A percentile compares a stretch with the other conserved stretches of the same genome.
Evolutionary conservation across 2,797 vertebrate genomes (phyloP).

Genomic region (Protosalanx chinensis): DNA sequence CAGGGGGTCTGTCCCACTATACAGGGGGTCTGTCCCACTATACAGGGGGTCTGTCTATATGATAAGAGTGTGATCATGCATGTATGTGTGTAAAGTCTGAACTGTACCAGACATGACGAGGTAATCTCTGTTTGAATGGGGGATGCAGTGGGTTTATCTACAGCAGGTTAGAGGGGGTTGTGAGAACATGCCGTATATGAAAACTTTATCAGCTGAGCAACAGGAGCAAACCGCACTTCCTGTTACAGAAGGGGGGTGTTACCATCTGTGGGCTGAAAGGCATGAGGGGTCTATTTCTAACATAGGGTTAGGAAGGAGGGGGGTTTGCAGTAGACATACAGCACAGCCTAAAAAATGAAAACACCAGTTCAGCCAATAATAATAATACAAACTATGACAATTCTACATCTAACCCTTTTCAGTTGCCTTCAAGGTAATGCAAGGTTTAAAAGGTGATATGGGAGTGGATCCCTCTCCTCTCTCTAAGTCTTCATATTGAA

Average conservation of each 20-base stretch:
- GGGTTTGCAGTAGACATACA: conserved; percentile 30
- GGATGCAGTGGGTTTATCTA: conserved; percentile 37
- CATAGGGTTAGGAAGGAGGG: conserved; percentile 1
- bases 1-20: too few species aligned
- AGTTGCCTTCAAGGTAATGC: conserved; percentile 22
- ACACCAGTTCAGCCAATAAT: not conserved
- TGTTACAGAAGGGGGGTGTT: conserved; percentile 33
- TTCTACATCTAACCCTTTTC: conserved; percentile 10
- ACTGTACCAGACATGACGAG: not conserved
- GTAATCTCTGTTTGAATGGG: not conserved
- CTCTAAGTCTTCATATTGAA: conserved; percentile 38
- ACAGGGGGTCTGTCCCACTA: too few species aligned
- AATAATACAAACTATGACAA: not conserved
- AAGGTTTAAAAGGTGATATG: not conserved
- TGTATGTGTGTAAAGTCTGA: not conserved
- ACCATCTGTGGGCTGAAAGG: conserved; percentile 58
- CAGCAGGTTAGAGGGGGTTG: conserved; percentile 23
- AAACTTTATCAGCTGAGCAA: conserved; percentile 60
- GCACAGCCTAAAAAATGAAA: not conserved
- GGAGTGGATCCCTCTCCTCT: conserved; percentile 42
- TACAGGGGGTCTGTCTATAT: not conserved
- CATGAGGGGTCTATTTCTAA: conserved; percentile 48
- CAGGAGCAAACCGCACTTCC: conserved; percentile 40
- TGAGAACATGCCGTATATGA: conserved; percentile 47
- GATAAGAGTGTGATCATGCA: not conserved